Evolutionary conservation across 2,113 vertebrate species (phyloP).

Genomic region (Esox niger): DNA sequence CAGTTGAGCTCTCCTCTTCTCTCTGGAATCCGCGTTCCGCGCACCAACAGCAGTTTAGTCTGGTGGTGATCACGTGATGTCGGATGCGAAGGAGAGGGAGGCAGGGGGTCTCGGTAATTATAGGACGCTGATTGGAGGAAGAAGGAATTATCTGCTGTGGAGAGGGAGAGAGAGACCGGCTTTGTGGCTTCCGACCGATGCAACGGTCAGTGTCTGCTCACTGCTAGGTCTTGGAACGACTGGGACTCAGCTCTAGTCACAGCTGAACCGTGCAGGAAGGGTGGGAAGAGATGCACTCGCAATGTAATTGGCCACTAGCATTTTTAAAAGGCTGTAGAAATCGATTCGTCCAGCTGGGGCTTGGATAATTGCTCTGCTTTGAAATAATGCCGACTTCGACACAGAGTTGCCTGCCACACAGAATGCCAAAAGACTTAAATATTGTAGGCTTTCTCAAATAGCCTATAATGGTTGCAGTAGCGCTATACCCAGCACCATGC

Average conservation of each 20-base stretch:
- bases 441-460: background rate
- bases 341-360: constrained; percentile 58
- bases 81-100: constrained; percentile 38
- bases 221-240: too few species aligned
- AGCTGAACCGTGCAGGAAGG: constrained; percentile 4
- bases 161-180: background rate
- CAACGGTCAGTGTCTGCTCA: background rate
- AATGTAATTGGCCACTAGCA: constrained; percentile 62
- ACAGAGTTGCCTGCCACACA: too few species aligned
- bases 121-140: constrained; percentile 43
- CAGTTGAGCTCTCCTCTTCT: constrained; percentile 4
- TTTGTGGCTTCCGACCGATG: background rate
- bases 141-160: background rate
- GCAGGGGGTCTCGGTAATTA: constrained; percentile 39
- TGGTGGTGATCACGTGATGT: constrained; percentile 66
- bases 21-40: constrained; percentile 28
- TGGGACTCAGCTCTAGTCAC: background rate
- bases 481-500: background rate
- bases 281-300: constrained; percentile 29
- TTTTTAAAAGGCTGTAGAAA: constrained; percentile 63
- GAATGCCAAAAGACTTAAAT: background rate
- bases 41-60: constrained; percentile 59
- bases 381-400: constrained; percentile 28
- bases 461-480: background rate
- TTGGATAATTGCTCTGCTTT: constrained; percentile 62